Conservation (phyloP, 2,888 invertebrate genomes). For the Desoria tigrina region DNA sequence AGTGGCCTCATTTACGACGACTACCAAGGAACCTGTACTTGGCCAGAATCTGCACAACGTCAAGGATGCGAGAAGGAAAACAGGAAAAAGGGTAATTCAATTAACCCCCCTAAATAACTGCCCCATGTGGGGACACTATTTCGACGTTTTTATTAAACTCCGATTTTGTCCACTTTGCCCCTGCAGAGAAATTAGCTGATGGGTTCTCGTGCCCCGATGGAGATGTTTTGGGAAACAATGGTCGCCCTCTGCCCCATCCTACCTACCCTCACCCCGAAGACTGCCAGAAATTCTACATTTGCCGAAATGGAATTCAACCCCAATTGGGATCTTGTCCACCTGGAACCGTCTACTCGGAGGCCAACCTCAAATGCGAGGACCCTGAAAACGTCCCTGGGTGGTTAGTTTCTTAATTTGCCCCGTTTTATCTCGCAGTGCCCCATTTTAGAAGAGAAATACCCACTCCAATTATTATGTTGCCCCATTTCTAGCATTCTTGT, state of each 20-base stretch:
- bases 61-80: constrained; percentile 53
- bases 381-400: constrained; percentile 56
- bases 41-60: constrained; percentile 64
- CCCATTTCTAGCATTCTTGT: constrained; percentile 1
- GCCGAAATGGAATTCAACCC: constrained; percentile 56
- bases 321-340: constrained; percentile 56
- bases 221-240: constrained; percentile 52
- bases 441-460: too few species aligned
- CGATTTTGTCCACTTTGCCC: too few species aligned
- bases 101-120: too few species aligned
- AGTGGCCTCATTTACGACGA: constrained; percentile 87
- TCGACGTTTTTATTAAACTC: background rate
- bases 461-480: background rate
- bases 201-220: constrained; percentile 77
- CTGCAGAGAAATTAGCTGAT: constrained; percentile 73
- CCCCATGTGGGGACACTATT: background rate
- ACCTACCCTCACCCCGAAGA: constrained; percentile 55
- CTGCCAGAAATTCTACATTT: constrained; percentile 56
- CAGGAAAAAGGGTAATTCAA: constrained; percentile 48
- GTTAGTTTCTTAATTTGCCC: too few species aligned
- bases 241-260: constrained; percentile 54
- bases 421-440: too few species aligned
- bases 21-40: constrained; percentile 83
- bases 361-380: constrained; percentile 55
- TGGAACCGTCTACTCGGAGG: constrained; percentile 56